Evolutionary conservation across 2,113 vertebrate species (phyloP).

Genomic region (Patagioenas fasciata): DNA sequence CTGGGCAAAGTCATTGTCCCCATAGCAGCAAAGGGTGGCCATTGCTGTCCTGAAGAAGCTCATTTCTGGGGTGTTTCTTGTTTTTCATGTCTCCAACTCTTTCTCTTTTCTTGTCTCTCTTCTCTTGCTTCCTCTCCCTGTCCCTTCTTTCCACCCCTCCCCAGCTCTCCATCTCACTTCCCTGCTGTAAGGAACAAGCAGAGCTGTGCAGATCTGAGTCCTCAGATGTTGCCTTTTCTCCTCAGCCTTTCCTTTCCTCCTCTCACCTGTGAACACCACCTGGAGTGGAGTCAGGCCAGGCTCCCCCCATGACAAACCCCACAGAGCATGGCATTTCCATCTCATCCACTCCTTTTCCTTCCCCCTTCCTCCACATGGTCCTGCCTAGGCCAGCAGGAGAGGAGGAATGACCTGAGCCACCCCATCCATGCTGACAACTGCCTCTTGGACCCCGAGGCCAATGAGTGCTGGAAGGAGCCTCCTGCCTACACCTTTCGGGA

Average conservation of each 20-base stretch:
- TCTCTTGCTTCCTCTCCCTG: not conserved
- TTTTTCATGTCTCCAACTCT: not conserved
- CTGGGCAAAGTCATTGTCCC: not conserved
- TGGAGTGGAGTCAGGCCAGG: fast-evolving
- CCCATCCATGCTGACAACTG: conserved; percentile 99
- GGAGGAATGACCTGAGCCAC: conserved; percentile 94
- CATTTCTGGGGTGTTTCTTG: not conserved
- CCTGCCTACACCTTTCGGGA: conserved; percentile 95
- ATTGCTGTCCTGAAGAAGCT: not conserved
- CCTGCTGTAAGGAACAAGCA: not conserved
- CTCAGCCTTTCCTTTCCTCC: not conserved
- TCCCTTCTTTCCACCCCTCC: not conserved
- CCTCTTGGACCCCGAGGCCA: conserved; percentile 91
- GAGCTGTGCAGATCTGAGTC: not conserved
- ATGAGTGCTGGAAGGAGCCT: conserved; percentile 95
- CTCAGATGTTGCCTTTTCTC: not conserved
- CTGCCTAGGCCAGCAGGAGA: conserved; percentile 90
- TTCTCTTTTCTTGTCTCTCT: not conserved
- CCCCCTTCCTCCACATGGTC: not conserved
- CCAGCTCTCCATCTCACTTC: not conserved
- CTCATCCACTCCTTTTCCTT: not conserved
- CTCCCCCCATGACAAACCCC: not conserved
- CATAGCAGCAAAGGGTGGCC: not conserved
- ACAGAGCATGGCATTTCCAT: not conserved
- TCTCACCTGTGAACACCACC: not conserved